phyloP scores from a whole-genome alignment of 2,113 vertebrate genomes.

The Climacteris rufus region DNA sequence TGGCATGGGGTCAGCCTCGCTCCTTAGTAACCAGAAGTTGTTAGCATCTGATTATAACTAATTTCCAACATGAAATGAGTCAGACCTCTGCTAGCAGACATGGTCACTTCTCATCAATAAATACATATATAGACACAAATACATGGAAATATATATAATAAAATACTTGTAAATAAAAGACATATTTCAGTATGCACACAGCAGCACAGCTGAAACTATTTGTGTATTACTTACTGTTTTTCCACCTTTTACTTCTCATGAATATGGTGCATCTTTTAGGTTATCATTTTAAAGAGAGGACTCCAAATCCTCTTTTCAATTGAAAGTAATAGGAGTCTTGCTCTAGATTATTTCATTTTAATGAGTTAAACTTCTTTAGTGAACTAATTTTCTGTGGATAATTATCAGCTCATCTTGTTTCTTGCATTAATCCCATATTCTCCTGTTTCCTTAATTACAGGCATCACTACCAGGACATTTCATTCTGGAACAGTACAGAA shows the following conservation, averaged over 20 bases:
- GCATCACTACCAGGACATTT: conserved; percentile 8
- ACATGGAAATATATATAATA: background rate
- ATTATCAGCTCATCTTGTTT: background rate
- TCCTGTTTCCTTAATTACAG: conserved; percentile 1
- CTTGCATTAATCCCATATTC: background rate
- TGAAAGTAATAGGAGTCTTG: background rate
- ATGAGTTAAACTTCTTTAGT: background rate
- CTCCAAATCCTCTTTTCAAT: background rate
- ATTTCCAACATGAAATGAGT: background rate
- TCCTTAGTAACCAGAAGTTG: background rate
- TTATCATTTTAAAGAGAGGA: background rate
- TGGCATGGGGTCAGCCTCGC: background rate
- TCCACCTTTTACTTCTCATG: background rate
- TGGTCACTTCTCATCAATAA: background rate
- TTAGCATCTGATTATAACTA: background rate
- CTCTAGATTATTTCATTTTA: background rate
- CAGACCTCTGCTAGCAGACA: background rate
- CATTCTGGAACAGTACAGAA: background rate
- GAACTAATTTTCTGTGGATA: background rate
- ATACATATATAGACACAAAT: background rate
- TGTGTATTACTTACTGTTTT: background rate
- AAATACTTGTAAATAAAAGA: background rate
- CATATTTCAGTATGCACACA: background rate
- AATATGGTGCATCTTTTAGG: background rate
- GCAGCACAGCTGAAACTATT: background rate